phyloP scores from a whole-genome alignment of 2,888 invertebrate species.

The Eupithecia subumbrata region DNA sequence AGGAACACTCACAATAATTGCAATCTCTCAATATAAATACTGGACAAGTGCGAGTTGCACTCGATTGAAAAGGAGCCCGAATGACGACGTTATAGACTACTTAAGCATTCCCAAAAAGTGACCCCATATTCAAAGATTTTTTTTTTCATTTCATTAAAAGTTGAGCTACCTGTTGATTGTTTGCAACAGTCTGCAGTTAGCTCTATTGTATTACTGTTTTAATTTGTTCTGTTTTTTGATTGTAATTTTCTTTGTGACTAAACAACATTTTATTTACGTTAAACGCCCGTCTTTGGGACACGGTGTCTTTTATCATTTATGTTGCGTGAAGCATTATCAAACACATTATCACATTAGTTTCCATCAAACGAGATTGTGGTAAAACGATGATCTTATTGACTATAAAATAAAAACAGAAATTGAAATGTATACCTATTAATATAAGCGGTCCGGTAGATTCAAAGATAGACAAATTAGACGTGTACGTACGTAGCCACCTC shows the following conservation, averaged over 20 bases:
- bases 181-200: too few species aligned
- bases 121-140: too few species aligned
- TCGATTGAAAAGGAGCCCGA: background rate
- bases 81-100: background rate
- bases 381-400: background rate
- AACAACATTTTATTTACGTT: background rate
- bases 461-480: too few species aligned
- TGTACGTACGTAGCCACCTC: background rate
- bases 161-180: too few species aligned
- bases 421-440: background rate
- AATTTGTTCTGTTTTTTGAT: too few species aligned
- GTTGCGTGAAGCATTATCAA: background rate
- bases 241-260: too few species aligned
- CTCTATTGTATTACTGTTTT: too few species aligned
- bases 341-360: background rate
- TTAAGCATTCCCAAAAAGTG: background rate
- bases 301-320: background rate
- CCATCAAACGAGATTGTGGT: background rate
- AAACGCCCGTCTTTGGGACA: background rate
- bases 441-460: background rate
- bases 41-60: background rate
- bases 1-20: conserved; percentile 68
- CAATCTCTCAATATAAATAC: conserved; percentile 65
- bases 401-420: background rate
- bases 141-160: too few species aligned